phyloP scores from a whole-genome alignment of 1,140 invertebrate genomes.

The Drosophila ohnishii region DNA sequence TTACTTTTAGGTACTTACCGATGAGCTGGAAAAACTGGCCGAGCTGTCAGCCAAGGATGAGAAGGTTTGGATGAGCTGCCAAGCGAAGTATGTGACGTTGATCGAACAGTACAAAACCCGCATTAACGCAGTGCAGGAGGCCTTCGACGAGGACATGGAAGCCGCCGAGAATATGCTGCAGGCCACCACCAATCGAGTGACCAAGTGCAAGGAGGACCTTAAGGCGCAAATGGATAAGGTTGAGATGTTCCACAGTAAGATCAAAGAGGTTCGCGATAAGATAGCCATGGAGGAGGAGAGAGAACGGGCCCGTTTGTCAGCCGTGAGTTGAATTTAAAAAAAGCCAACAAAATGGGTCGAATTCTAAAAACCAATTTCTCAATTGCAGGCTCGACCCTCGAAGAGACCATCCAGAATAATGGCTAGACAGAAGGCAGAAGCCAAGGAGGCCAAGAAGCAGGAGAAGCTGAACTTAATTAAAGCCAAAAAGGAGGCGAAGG shows the following conservation, averaged over 20 bases:
- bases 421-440: constrained; percentile 1
- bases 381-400: constrained; percentile 7
- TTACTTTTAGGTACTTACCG: background rate
- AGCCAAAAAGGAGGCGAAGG: constrained; percentile 5
- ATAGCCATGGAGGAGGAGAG: background rate
- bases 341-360: fast-evolving
- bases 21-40: constrained; percentile 22
- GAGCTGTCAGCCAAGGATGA: constrained; percentile 3
- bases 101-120: constrained; percentile 22
- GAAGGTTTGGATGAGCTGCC: constrained; percentile 14
- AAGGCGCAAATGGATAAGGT: constrained; percentile 17
- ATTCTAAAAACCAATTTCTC: background rate
- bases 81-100: background rate
- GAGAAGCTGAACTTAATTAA: background rate
- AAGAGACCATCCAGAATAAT: constrained; percentile 15
- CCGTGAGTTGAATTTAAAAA: background rate
- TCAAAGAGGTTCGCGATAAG: constrained; percentile 21
- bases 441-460: constrained; percentile 3
- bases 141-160: constrained; percentile 38
- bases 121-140: constrained; percentile 19
- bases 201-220: constrained; percentile 52
- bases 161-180: constrained; percentile 17
- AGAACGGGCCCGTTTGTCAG: constrained; percentile 1
- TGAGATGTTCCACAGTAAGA: constrained; percentile 33
- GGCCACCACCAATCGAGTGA: constrained; percentile 14